A percentile compares a stretch with the other conserved stretches of the same genome.
phyloP scores from a whole-genome alignment of 2,888 invertebrate species.

The Caenorhabditis sp. region DNA sequence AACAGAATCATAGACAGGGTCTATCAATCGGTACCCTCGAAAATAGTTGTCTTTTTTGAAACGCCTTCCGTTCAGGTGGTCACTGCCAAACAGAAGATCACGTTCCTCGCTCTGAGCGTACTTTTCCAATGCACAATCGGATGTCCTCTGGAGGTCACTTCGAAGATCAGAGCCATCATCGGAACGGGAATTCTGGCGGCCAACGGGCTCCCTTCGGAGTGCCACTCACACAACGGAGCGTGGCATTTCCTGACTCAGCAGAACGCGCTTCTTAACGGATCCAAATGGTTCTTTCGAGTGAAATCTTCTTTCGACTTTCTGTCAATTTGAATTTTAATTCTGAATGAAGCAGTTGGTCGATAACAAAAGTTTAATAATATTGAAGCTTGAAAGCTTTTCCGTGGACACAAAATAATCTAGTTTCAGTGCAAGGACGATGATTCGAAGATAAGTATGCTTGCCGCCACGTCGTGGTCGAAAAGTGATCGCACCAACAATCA shows the following conservation, averaged over 20 bases:
- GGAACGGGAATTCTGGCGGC: slow-evolving; percentile 82
- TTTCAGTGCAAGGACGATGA: too few species aligned
- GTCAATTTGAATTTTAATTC: background rate
- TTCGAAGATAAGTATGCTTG: too few species aligned
- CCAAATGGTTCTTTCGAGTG: slow-evolving; percentile 14
- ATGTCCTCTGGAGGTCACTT: slow-evolving; percentile 89
- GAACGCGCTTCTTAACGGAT: slow-evolving; percentile 6
- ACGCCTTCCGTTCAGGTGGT: slow-evolving; percentile 13
- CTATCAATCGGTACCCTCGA: slow-evolving; percentile 19
- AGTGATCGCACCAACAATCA: too few species aligned
- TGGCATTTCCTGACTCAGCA: background rate
- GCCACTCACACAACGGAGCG: slow-evolving; percentile 1
- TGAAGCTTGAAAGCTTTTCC: too few species aligned
- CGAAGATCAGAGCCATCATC: slow-evolving; percentile 21
- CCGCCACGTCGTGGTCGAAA: background rate
- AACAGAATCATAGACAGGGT: background rate
- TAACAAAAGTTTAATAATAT: too few species aligned
- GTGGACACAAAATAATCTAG: too few species aligned
- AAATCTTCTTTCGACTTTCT: background rate
- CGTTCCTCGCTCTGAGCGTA: slow-evolving; percentile 82
- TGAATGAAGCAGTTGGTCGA: too few species aligned
- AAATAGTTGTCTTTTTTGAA: background rate
- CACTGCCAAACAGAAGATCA: slow-evolving; percentile 31
- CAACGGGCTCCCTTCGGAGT: background rate
- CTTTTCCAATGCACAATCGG: slow-evolving; percentile 86